Evolutionary conservation across 2,113 vertebrate species (phyloP).

Genomic region (Guaruba guarouba): DNA sequence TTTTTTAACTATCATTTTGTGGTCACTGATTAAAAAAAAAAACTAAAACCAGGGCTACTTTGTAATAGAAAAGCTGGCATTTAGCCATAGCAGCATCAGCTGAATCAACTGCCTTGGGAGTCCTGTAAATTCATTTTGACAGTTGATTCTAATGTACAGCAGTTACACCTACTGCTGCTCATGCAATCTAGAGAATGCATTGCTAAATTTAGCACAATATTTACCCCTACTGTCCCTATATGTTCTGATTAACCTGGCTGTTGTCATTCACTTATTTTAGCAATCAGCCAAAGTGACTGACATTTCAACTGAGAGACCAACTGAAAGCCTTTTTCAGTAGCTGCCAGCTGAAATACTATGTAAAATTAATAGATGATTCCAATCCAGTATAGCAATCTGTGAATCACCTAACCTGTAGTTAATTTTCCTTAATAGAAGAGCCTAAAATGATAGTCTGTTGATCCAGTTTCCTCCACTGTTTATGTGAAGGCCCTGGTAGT

Average conservation of each 20-base stretch:
- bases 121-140: background rate
- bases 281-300: background rate
- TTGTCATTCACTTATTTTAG: background rate
- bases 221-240: background rate
- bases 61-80: background rate
- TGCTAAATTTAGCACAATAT: constrained; percentile 52
- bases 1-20: background rate
- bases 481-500: background rate
- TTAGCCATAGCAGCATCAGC: background rate
- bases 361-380: constrained; percentile 4
- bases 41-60: background rate
- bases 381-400: background rate
- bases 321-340: background rate
- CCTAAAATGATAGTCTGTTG: background rate
- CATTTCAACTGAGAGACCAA: background rate
- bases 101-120: constrained; percentile 30
- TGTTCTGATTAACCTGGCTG: constrained; percentile 32
- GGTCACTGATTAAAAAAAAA: background rate
- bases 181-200: background rate
- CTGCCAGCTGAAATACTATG: background rate
- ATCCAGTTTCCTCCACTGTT: background rate
- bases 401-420: background rate
- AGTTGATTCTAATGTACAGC: background rate
- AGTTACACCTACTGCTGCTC: background rate
- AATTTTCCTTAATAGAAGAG: background rate